Evolutionary conservation across 2,888 invertebrate species (phyloP).

Genomic region (Drosophila paramelanica): DNA sequence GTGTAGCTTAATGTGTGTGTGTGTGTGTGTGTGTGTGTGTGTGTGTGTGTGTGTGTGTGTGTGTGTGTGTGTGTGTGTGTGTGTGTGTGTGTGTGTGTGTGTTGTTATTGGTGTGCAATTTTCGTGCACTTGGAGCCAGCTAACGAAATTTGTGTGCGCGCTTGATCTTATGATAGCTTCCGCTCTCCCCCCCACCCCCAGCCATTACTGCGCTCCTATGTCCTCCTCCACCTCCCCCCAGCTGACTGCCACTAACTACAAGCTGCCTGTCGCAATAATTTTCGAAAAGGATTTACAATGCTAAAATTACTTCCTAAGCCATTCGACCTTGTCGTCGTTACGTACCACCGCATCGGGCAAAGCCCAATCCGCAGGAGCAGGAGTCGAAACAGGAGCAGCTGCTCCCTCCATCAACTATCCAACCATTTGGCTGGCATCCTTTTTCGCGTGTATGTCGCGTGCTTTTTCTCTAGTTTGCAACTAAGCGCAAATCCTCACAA

Average conservation of each 20-base stretch:
- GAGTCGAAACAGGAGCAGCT: background rate
- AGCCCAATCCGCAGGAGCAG: conserved; percentile 11
- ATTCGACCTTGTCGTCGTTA: conserved; percentile 76
- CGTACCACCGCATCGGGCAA: conserved; percentile 41
- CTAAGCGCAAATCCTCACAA: conserved; percentile 70
- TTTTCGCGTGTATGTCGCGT: conserved; percentile 31
- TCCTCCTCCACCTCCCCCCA: background rate
- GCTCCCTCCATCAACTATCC: background rate
- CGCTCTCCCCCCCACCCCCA: conserved; percentile 17
- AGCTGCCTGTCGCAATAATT: conserved; percentile 80
- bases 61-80: too few species aligned
- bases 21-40: too few species aligned
- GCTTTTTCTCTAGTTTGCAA: conserved; percentile 48
- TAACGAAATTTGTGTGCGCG: conserved; percentile 67
- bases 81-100: conserved; percentile 29
- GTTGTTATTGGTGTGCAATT: conserved; percentile 46
- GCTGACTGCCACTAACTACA: conserved; percentile 70
- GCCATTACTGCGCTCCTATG: background rate
- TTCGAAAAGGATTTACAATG: conserved; percentile 80
- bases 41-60: too few species aligned
- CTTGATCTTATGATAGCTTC: conserved; percentile 71
- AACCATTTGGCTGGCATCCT: conserved; percentile 12
- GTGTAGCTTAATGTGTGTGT: too few species aligned
- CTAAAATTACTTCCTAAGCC: conserved; percentile 80
- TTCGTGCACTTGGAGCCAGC: conserved; percentile 59